Percentiles rank a stretch among this genome's conserved stretches.
These are phyloP conservation scores for Spermophilus dauricus DNA, from an alignment of 2,113 vertebrate species.

Conservation along the genomic window DNA sequence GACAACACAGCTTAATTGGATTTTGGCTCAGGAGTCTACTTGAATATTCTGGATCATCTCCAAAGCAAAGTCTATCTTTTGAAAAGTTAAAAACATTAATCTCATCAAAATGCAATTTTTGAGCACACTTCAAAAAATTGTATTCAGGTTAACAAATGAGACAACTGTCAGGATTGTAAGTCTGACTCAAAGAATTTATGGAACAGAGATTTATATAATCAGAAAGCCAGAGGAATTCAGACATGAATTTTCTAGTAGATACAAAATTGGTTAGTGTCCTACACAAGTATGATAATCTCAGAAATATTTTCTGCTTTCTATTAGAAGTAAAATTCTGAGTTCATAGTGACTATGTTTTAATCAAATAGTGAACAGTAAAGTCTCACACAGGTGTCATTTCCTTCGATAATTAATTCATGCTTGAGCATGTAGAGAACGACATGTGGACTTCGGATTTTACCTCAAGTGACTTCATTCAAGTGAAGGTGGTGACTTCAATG, in stretches of 20 bases:
- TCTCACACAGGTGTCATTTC: neutral
- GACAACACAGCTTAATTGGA: neutral
- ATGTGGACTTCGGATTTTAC: slow-evolving; percentile 1
- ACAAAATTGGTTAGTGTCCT: neutral
- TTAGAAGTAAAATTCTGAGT: neutral
- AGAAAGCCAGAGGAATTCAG: neutral
- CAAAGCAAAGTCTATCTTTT: slow-evolving; percentile 24
- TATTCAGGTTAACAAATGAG: neutral
- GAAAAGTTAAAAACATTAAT: slow-evolving; percentile 1
- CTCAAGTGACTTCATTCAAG: neutral
- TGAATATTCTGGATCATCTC: neutral
- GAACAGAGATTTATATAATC: neutral
- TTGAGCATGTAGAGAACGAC: neutral
- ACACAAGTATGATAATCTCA: neutral
- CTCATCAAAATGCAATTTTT: neutral
- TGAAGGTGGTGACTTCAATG: neutral
- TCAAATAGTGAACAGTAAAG: neutral
- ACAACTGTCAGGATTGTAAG: neutral
- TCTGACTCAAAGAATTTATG: neutral
- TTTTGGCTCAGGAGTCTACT: neutral
- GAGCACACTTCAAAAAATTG: neutral
- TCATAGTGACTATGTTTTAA: neutral
- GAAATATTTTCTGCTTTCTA: neutral
- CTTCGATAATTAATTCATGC: slow-evolving; percentile 7
- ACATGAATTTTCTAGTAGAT: neutral